A percentile compares a stretch with the other conserved stretches of the same genome.
These are phyloP conservation scores for Selene dorsalis DNA, from an alignment of 2,797 vertebrate genomes.

Conservation along the genomic window DNA sequence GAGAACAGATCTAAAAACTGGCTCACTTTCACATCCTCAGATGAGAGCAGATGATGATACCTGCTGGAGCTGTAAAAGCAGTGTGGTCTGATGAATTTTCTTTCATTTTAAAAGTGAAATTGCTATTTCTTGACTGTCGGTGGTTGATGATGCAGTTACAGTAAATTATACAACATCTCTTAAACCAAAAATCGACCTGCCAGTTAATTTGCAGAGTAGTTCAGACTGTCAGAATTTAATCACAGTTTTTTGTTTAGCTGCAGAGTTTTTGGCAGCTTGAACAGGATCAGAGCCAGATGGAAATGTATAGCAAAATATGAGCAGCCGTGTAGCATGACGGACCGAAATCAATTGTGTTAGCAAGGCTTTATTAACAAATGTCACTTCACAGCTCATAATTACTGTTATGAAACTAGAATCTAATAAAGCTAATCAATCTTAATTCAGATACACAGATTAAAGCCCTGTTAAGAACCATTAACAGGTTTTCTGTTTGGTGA, in stretches of 20 bases:
- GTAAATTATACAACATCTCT: neutral
- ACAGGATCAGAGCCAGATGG: constrained; percentile 5
- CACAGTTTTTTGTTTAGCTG: neutral
- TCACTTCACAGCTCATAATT: constrained; percentile 26
- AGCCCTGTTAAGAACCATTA: neutral
- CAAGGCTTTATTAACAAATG: constrained; percentile 32
- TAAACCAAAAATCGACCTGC: constrained; percentile 2
- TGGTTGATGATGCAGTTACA: neutral
- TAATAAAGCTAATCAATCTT: constrained; percentile 18
- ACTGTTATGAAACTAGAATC: constrained; percentile 17
- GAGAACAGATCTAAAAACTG: neutral
- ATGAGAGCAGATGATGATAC: constrained; percentile 3
- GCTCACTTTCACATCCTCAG: neutral
- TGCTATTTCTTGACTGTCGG: neutral
- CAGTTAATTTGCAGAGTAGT: neutral
- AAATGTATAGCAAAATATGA: constrained; percentile 20
- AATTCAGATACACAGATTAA: constrained; percentile 20
- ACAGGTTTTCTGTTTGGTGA: neutral
- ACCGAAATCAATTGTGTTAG: constrained; percentile 16
- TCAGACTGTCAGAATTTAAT: neutral
- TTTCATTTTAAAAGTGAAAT: constrained; percentile 1
- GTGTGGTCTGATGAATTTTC: neutral
- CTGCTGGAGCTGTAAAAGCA: neutral
- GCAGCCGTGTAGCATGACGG: constrained; percentile 8
- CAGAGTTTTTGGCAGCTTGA: neutral